Conservation (phyloP, 2,888 invertebrate species). For the Ctenicera cuprea region DNA sequence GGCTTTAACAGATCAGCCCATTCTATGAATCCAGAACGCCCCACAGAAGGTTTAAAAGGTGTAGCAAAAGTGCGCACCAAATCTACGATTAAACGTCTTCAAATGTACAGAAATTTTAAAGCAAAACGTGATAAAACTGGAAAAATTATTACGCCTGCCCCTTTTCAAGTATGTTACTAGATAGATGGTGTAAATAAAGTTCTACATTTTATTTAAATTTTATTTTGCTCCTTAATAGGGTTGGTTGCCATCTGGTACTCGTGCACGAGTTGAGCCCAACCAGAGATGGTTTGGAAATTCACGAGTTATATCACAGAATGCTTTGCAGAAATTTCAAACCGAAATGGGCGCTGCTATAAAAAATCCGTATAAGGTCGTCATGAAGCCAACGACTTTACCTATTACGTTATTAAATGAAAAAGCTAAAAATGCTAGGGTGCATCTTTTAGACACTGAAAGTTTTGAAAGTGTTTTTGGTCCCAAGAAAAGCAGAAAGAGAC, state of each 20-base stretch:
- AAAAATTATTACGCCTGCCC: constrained; percentile 95
- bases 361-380: constrained; percentile 98
- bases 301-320: constrained; percentile 94
- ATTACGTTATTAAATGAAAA: constrained; percentile 95
- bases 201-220: too few species aligned
- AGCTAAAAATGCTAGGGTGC: constrained; percentile 92
- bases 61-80: constrained; percentile 91
- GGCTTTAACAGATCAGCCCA: constrained; percentile 91
- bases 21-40: constrained; percentile 96
- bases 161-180: constrained; percentile 87
- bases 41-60: constrained; percentile 86
- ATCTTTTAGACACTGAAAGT: constrained; percentile 95
- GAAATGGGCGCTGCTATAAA: constrained; percentile 95
- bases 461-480: constrained; percentile 97
- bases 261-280: constrained; percentile 97
- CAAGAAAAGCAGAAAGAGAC: constrained; percentile 93
- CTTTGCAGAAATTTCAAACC: constrained; percentile 92
- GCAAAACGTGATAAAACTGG: constrained; percentile 92
- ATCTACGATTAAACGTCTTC: constrained; percentile 95
- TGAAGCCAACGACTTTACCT: constrained; percentile 96
- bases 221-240: constrained; percentile 72
- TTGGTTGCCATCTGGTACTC: constrained; percentile 89
- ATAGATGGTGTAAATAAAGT: too few species aligned
- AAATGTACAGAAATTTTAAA: constrained; percentile 99
- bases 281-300: constrained; percentile 99